Evolutionary conservation across 2,113 vertebrate genomes (phyloP).

Genomic region (Fulica atra): DNA sequence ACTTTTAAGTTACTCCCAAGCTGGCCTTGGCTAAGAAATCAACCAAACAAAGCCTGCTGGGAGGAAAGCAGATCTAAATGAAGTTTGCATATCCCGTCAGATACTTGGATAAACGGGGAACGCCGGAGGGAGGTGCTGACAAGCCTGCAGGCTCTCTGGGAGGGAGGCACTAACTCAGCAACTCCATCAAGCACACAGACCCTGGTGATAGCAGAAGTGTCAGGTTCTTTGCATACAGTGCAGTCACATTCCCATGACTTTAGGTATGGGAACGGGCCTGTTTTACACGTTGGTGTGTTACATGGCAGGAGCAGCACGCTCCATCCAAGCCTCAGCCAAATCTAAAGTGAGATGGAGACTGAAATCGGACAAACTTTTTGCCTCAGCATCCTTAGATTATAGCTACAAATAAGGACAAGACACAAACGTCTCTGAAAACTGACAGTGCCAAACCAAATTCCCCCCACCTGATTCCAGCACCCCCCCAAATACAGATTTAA

Average conservation of each 20-base stretch:
- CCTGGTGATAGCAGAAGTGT: not conserved
- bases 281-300: fast-evolving
- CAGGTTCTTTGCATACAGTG: not conserved
- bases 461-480: too few relatives aligned
- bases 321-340: fast-evolving
- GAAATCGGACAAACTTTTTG: not conserved
- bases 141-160: not conserved
- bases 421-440: not conserved
- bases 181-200: not conserved
- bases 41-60: not conserved
- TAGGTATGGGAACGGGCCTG: fast-evolving
- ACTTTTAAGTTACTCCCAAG: not conserved
- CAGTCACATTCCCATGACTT: not conserved
- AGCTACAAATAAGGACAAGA: not conserved
- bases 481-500: not conserved
- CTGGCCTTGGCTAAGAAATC: not conserved
- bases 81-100: not conserved
- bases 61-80: not conserved
- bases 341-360: not conserved
- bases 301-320: not conserved
- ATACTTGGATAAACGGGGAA: not conserved
- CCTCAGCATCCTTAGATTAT: not conserved
- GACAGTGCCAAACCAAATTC: not conserved
- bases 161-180: not conserved
- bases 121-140: not conserved